Percentiles rank a stretch among this genome's conserved stretches.
Evolutionary conservation across 2,797 vertebrate genomes (phyloP).

Genomic region (Crossoptilon crossoptilon): DNA sequence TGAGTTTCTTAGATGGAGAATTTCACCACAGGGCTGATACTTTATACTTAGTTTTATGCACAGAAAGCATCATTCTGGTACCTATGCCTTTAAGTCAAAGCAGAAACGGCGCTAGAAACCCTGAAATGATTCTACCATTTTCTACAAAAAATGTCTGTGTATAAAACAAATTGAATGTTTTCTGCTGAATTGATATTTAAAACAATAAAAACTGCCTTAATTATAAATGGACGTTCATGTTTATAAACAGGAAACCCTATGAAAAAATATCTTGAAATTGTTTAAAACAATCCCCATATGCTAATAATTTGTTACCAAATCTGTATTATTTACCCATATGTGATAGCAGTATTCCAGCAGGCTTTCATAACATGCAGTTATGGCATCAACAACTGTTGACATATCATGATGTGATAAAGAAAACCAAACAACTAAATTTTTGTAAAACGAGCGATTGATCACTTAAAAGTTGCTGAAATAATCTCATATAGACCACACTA

Average conservation of each 20-base stretch:
- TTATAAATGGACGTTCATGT: not conserved
- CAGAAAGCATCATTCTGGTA: not conserved
- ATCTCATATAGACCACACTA: not conserved
- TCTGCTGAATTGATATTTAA: not conserved
- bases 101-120: not conserved
- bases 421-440: not conserved
- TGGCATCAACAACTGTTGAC: not conserved
- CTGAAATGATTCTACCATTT: not conserved
- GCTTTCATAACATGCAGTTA: not conserved
- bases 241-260: not conserved
- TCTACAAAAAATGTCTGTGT: not conserved
- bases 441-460: not conserved
- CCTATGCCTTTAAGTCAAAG: not conserved
- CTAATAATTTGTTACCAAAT: not conserved
- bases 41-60: not conserved
- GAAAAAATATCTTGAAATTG: not conserved
- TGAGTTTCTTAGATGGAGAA: not conserved
- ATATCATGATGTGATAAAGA: not conserved
- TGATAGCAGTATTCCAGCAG: not conserved
- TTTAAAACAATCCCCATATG: not conserved
- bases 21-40: not conserved
- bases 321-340: not conserved
- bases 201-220: not conserved
- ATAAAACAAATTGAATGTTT: not conserved
- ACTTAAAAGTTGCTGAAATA: not conserved